phyloP scores from a whole-genome alignment of 2,113 vertebrate species.

The Cyprinus carpio region DNA sequence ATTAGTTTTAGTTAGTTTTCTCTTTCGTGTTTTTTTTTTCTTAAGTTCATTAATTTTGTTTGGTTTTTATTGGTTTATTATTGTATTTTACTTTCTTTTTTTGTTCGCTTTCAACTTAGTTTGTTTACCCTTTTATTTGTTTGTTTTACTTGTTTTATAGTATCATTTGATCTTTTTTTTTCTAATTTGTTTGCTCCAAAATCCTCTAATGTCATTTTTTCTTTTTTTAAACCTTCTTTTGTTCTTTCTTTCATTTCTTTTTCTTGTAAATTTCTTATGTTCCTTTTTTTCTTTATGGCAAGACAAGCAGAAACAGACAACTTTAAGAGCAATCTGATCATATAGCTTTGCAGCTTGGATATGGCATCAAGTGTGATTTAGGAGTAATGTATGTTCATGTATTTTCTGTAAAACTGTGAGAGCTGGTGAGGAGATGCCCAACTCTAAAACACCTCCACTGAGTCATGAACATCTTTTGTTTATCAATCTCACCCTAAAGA shows the following conservation, averaged over 20 bases:
- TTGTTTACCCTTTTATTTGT: neutral
- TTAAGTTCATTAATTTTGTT: neutral
- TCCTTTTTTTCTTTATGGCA: neutral
- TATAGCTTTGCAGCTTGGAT: slow-evolving; percentile 17
- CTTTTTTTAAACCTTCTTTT: neutral
- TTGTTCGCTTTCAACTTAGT: neutral
- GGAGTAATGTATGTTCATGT: slow-evolving; percentile 38
- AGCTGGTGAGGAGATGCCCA: neutral
- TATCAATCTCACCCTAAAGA: slow-evolving; percentile 27
- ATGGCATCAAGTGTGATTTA: neutral
- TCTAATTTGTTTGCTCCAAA: neutral
- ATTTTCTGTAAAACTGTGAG: neutral
- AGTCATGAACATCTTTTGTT: neutral
- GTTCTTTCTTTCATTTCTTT: neutral
- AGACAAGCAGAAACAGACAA: slow-evolving; percentile 5
- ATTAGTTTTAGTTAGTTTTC: neutral
- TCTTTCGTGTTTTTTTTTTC: neutral
- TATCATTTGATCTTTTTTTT: neutral
- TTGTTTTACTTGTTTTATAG: neutral
- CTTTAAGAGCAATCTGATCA: slow-evolving; percentile 23
- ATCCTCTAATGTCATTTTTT: neutral
- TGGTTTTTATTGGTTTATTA: neutral
- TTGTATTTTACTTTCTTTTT: neutral
- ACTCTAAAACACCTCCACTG: neutral
- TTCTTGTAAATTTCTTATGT: neutral